Evolutionary conservation across 2,888 invertebrate genomes (phyloP), one percentile per base, ranked within the genome.

Genomic region (Sarcophaga caerulescens): DNA sequence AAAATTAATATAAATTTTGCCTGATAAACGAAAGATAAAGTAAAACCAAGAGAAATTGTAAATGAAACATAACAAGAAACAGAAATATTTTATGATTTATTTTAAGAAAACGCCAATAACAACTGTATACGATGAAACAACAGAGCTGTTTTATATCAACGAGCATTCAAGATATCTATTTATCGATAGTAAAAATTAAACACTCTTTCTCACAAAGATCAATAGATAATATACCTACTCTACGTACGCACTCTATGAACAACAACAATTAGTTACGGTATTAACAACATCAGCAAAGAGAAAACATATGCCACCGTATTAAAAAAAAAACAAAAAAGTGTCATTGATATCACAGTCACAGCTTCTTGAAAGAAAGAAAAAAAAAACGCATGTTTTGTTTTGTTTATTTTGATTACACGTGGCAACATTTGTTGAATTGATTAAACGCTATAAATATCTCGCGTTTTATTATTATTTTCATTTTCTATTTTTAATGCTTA

Each of bases 361-460:
- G 45, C 21, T 44, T 35, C 35, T 35, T 35, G 35, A 35, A 35
- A 35, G 35, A 35, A 35, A 35, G 2, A 35, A 35, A 35, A 35
- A 35, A 35, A 35, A 35, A 35, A 35, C 35, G 10, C 35, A 35
- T 35, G 10, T 35, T 57, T 47, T 19, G 8, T 47, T 71, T 66
- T 60, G 25, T 69, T 45, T n/a, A 14, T 71, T 71, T 66, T 57
- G 59, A 76, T 63, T 63, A 80, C 85, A 85, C 85, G 82, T 85
- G 82, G 71, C 79, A 80, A 73, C 79, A 85, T 80, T 83, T 85
- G 79, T 66, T 73, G 17, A 21, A 70, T 76, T 62, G 17, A 52
- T 14, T 52, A 52, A 52, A 66, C 44, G 60, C 35, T 73, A 6
- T 47, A 47, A 45, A 69, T 66, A 17, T 44, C n/a, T 35, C 25